Base-by-base conservation (phyloP, 2,797 vertebrate species). In the Orientallactaga sibirica region DNA sequence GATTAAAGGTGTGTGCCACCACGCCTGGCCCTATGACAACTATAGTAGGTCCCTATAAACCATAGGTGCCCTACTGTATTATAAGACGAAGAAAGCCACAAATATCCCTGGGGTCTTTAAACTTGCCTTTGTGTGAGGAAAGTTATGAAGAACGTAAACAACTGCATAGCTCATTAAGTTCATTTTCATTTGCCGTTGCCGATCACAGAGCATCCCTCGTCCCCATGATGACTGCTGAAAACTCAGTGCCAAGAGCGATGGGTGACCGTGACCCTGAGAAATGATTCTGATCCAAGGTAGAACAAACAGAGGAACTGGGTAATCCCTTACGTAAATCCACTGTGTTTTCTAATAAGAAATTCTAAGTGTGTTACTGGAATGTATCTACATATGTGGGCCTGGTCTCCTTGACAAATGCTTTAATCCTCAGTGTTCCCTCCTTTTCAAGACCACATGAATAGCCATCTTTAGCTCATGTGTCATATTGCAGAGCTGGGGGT, bases 221-320 rank as follows among this genome's bases (percentile, higher is more conserved):
- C 88, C 90, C 91, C 91, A 86, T 81, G 2, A 73, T 90, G 91
- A 95, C 96, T 74, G 89, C 90, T 77, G 92, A 96, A 86, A 97
- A 97, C 87, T 92, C 96, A 93, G 92, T 96, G 96, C 92, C 95
- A 97, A 96, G 94, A 97, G 95, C 91, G 96, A 96, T 41, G 5
- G 88, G 87, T 91, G 87, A 97, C 84, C 86, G 89, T 95, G 96
- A 96, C 98, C 96, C 93, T 96, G 75, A 92, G 58, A 96, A 96
- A 94, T 92, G 80, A 88, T 91, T 97, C 94, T 78, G 68, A 97
- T 81, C 93, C 91, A 96, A 74, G 82, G 77, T 3, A 79, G 66
- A 88, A 80, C 73, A 64, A 86, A 90, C 24, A 74, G 27, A 79
- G 61, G 80, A 88, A 89, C 0, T 78, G 37, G 52, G 33, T 64